Conservation (phyloP, 2,797 vertebrate species). For the Lerista edwardsae region DNA sequence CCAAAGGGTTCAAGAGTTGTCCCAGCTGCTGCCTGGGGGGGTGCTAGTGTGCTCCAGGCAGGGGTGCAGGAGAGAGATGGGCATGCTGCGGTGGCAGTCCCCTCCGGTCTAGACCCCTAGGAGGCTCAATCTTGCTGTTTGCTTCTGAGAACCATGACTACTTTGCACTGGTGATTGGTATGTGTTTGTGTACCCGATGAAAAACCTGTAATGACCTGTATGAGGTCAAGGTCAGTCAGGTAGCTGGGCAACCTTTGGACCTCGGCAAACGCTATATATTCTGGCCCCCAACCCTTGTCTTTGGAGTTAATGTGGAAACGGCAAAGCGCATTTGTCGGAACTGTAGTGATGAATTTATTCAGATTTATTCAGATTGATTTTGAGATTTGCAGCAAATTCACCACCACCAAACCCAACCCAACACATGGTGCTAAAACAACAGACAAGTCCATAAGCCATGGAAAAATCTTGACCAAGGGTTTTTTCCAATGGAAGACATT, state of each 20-base stretch:
- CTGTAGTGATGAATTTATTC: slow-evolving; percentile 21
- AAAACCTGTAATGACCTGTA: not conserved
- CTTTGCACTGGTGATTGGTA: not conserved
- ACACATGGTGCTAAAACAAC: slow-evolving; percentile 75
- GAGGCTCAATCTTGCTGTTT: not conserved
- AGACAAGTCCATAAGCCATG: slow-evolving; percentile 42
- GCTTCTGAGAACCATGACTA: not conserved
- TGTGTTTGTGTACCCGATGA: not conserved
- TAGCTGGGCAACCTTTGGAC: not conserved
- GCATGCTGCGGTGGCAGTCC: not conserved
- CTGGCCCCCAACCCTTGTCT: not conserved
- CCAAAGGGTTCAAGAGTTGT: not conserved
- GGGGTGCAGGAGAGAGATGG: too few relatives aligned
- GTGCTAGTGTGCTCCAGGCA: not conserved
- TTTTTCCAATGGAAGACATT: not conserved
- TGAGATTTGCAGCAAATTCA: slow-evolving; percentile 55
- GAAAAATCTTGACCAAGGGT: slow-evolving; percentile 36
- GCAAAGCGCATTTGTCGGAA: slow-evolving; percentile 40
- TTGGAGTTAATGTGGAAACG: not conserved
- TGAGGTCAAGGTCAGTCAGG: not conserved
- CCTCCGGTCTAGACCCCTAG: not conserved
- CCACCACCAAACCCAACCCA: slow-evolving; percentile 38
- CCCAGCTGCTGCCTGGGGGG: not conserved
- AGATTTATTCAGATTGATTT: not conserved
- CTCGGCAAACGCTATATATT: too few relatives aligned